A percentile compares a stretch with the other conserved stretches of the same genome.
Evolutionary conservation across 2,888 invertebrate genomes (phyloP).

Genomic region (Molorchus minor): DNA sequence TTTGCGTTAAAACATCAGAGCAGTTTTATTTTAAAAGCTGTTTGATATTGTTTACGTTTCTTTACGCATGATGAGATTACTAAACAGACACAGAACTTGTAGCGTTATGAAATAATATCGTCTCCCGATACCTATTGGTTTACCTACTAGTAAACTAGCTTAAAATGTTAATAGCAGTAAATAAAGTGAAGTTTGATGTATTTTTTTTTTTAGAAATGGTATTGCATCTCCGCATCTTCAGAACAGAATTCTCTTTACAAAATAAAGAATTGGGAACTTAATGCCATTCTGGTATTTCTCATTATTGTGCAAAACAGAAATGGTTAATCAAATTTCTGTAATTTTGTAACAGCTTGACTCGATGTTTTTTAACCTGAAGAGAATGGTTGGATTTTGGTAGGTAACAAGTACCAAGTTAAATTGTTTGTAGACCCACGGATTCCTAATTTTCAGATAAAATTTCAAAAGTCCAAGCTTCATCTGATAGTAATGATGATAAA

Average conservation of each 20-base stretch:
- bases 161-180: too few relatives aligned
- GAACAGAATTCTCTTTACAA: neutral
- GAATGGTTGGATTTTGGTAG: neutral
- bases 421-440: neutral
- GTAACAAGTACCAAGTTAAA: neutral
- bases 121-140: too few relatives aligned
- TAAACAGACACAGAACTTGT: too few relatives aligned
- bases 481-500: neutral
- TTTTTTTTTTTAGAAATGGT: too few relatives aligned
- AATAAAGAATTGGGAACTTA: neutral
- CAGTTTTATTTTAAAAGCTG: neutral
- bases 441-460: neutral
- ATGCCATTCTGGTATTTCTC: neutral
- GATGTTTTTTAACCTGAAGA: neutral
- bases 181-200: too few relatives aligned
- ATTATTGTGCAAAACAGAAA: neutral
- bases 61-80: too few relatives aligned
- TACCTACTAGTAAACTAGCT: too few relatives aligned
- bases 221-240: neutral
- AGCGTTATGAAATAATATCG: too few relatives aligned
- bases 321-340: slow-evolving; percentile 1
- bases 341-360: neutral
- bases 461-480: neutral
- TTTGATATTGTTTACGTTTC: neutral
- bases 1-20: neutral